Evolutionary conservation across 2,113 vertebrate genomes (phyloP).

Genomic region (Glaucomys volans): DNA sequence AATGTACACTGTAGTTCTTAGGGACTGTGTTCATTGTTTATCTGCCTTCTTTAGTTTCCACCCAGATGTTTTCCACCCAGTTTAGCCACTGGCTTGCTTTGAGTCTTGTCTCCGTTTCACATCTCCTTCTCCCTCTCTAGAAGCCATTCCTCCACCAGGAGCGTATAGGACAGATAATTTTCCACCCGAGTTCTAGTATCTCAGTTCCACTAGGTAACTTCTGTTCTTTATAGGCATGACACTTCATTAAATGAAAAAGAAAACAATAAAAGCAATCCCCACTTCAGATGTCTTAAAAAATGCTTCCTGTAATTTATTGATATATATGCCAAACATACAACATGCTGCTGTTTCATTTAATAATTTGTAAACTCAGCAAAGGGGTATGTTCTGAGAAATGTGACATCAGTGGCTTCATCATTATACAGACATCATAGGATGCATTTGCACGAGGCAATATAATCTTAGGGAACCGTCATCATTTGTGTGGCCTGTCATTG

Average conservation of each 20-base stretch:
- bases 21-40: neutral
- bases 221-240: neutral
- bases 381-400: neutral
- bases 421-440: too few species aligned
- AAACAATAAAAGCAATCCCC: neutral
- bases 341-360: neutral
- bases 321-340: neutral
- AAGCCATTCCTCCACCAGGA: neutral
- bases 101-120: neutral
- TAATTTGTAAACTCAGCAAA: neutral
- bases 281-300: neutral
- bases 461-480: neutral
- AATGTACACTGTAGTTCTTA: slow-evolving; percentile 8
- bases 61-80: neutral
- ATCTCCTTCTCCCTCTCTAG: neutral
- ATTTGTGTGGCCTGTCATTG: neutral
- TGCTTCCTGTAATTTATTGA: neutral
- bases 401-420: neutral
- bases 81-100: neutral
- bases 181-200: neutral
- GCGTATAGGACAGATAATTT: neutral
- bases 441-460: too few species aligned
- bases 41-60: neutral
- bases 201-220: neutral
- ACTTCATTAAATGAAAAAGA: neutral